Evolutionary conservation across 2,113 vertebrate genomes (phyloP).

Genomic region (Steatornis caripensis): DNA sequence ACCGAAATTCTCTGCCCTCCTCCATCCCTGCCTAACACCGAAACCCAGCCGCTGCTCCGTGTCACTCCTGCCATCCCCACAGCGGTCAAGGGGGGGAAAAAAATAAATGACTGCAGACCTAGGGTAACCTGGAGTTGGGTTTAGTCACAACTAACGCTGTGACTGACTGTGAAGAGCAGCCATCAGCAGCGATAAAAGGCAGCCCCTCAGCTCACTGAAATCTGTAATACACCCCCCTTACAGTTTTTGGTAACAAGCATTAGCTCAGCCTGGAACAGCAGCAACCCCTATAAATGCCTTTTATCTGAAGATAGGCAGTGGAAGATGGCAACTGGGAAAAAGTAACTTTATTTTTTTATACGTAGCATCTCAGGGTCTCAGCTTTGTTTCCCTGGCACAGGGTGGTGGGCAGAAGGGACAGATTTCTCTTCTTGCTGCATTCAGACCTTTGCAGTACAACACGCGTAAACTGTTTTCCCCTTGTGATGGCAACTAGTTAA

Average conservation of each 20-base stretch:
- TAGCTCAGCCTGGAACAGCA: background rate
- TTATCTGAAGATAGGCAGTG: background rate
- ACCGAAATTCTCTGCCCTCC: too few species aligned
- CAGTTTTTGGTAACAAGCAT: too few species aligned
- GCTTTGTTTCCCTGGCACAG: background rate
- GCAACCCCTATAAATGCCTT: fast-evolving
- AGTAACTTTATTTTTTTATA: background rate
- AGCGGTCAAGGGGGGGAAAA: fast-evolving
- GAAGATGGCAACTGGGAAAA: background rate
- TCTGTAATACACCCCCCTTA: too few species aligned
- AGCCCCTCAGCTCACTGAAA: background rate
- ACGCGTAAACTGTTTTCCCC: background rate
- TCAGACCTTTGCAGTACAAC: background rate
- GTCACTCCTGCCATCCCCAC: background rate
- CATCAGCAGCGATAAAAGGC: fast-evolving
- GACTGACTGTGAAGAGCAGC: background rate
- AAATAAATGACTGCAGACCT: background rate
- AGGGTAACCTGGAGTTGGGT: background rate
- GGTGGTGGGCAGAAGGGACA: fast-evolving
- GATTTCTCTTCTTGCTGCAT: background rate
- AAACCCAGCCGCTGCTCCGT: fast-evolving
- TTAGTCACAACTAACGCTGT: background rate
- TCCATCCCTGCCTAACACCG: background rate
- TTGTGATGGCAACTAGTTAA: fast-evolving
- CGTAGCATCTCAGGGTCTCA: background rate